These are phyloP conservation scores for Dufourea novaeangliae DNA, from an alignment of 1,140 invertebrate genomes.

Conservation along the genomic window DNA sequence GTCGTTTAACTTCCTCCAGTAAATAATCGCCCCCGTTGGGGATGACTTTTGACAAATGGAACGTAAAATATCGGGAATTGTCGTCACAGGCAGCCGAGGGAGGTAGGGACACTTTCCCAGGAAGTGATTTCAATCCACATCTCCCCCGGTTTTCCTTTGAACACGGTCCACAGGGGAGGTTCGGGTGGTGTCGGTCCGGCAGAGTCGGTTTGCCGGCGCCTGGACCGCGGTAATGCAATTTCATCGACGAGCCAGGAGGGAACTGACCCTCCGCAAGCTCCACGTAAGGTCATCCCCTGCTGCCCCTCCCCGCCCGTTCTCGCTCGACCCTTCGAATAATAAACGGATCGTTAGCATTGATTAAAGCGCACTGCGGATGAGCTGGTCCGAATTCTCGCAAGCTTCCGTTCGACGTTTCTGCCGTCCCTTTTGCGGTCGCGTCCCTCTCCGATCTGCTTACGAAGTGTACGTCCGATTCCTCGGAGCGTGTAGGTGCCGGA, in stretches of 20 bases:
- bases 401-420: conserved; percentile 37
- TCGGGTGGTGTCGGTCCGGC: conserved; percentile 13
- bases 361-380: conserved; percentile 59
- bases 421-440: conserved; percentile 24
- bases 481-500: conserved; percentile 12
- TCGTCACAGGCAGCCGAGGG: background rate
- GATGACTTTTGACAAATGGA: background rate
- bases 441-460: background rate
- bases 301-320: conserved; percentile 29
- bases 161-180: background rate
- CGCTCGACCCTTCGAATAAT: conserved; percentile 59
- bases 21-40: background rate
- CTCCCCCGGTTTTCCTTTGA: background rate
- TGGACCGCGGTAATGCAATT: conserved; percentile 53
- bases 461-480: conserved; percentile 30
- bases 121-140: background rate
- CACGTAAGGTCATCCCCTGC: conserved; percentile 44
- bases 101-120: background rate
- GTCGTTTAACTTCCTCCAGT: background rate
- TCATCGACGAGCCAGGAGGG: conserved; percentile 26
- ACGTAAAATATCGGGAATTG: background rate
- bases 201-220: conserved; percentile 21
- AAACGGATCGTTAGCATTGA: conserved; percentile 69
- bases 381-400: conserved; percentile 18
- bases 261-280: conserved; percentile 63